Conservation (phyloP, 2,113 vertebrate species). For the cattle (Bos taurus) region DNA sequence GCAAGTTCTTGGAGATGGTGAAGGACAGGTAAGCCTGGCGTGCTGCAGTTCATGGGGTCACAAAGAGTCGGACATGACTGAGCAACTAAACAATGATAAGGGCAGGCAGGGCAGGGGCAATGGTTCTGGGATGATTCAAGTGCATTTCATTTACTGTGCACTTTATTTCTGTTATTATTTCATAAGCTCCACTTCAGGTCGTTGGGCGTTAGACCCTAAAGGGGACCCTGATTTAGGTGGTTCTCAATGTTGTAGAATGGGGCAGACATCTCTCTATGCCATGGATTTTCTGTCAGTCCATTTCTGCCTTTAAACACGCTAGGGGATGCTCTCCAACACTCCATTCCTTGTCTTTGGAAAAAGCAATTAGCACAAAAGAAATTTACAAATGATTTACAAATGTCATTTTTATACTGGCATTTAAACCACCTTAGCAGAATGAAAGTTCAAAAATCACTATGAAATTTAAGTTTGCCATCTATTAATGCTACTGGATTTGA, state of each 20-base stretch:
- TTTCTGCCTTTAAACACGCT: rapidly evolving
- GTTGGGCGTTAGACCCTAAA: background rate
- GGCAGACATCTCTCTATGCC: too few species aligned
- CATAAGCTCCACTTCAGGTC: background rate
- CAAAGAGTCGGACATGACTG: background rate
- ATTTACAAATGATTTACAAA: background rate
- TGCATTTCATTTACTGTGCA: background rate
- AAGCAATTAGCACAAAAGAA: background rate
- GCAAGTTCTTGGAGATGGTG: background rate
- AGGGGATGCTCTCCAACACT: background rate
- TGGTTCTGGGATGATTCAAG: background rate
- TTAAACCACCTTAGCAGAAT: background rate
- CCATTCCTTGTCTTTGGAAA: background rate
- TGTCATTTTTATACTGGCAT: background rate
- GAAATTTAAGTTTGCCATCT: background rate
- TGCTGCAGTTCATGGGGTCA: background rate
- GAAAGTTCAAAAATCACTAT: background rate
- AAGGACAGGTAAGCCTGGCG: background rate
- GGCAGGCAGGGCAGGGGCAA: background rate
- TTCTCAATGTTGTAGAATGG: background rate
- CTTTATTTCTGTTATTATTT: background rate
- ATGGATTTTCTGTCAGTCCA: background rate
- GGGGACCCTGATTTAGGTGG: background rate
- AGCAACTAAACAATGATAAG: background rate
- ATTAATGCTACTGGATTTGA: background rate